Base-by-base conservation (phyloP, 2,113 vertebrate species). In the Vireo altiloquus region DNA sequence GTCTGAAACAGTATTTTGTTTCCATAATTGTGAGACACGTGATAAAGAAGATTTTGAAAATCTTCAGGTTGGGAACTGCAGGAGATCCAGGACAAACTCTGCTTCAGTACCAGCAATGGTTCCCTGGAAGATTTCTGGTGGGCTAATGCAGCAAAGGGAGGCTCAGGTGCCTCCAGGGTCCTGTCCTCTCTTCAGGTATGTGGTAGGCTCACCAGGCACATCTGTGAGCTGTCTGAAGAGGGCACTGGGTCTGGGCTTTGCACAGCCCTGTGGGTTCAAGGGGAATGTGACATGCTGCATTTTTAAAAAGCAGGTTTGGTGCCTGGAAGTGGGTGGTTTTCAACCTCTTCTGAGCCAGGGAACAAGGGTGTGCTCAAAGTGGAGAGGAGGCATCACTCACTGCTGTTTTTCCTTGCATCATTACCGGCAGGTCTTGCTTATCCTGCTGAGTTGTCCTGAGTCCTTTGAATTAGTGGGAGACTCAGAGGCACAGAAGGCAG, bases 71-170 rank as follows among this genome's bases (percentile, higher is more conserved):
- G 52, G 61, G 44, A 87, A 57, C 28, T 57, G 15, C 23, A 39
- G 18, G n/a, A 77, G 53, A 71, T 53, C n/a, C 24, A 31, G 24
- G 28, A 16, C 37, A 60, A 77, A 49, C 31, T 57, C n/a, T 37
- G 9, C 22, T 65, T 50, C 39, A 28, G 7, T 40, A 10, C 15
- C 0, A 0, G 13, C 9, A 30, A 6, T 30, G 19, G 9, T 54
- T 31, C 28, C 13, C 11, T 40, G 35, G 49, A 69, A 76, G 8
- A 42, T 6, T 14, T 61, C 21, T n/a, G 13, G 56, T 17, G 14
- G 37, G 31, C 11, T 78, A 75, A 39, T 31, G 42, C 30, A 47
- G 17, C 23, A 76, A 37, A 53, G 5, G 37, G 37, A 82, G 15
- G 52, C 11, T 60, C 39, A n/a, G 30, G 7, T 35, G 40, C 9